A percentile compares a stretch with the other conserved stretches of the same genome.
phyloP scores from a whole-genome alignment of 2,888 invertebrate species.

The Lepidonotus clava region DNA sequence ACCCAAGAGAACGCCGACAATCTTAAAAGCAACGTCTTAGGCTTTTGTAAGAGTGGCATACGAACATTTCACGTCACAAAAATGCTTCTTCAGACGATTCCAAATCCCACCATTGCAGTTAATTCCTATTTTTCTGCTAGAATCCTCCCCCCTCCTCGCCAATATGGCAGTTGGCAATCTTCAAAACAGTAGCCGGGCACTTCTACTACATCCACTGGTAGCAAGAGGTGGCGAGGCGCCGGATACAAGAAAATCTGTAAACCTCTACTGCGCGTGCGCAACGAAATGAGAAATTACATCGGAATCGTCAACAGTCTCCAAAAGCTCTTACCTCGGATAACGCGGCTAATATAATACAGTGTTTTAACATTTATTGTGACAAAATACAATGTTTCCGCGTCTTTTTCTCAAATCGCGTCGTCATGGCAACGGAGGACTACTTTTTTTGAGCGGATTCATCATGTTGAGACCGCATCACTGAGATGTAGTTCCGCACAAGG shows the following conservation, averaged over 20 bases:
- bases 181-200: conserved; percentile 10
- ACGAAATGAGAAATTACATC: conserved; percentile 47
- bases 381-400: conserved; percentile 50
- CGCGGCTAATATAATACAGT: conserved; percentile 45
- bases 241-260: conserved; percentile 29
- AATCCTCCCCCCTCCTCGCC: neutral
- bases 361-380: conserved; percentile 46
- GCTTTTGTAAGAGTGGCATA: conserved; percentile 3
- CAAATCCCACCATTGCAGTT: conserved; percentile 36
- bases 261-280: conserved; percentile 35
- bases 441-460: conserved; percentile 42
- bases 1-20: neutral
- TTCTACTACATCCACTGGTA: conserved; percentile 17
- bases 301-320: conserved; percentile 39
- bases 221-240: conserved; percentile 1
- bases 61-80: conserved; percentile 24
- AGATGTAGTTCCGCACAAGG: conserved; percentile 15
- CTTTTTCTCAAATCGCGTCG: conserved; percentile 48
- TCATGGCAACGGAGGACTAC: conserved; percentile 31
- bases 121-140: neutral
- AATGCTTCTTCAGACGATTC: conserved; percentile 15
- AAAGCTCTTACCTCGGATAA: conserved; percentile 31
- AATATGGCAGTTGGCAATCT: conserved; percentile 38
- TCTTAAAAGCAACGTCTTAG: neutral
- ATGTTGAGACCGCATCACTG: conserved; percentile 28